Conservation (phyloP, 2,888 invertebrate genomes). For the Chymomyza procnemis region DNA sequence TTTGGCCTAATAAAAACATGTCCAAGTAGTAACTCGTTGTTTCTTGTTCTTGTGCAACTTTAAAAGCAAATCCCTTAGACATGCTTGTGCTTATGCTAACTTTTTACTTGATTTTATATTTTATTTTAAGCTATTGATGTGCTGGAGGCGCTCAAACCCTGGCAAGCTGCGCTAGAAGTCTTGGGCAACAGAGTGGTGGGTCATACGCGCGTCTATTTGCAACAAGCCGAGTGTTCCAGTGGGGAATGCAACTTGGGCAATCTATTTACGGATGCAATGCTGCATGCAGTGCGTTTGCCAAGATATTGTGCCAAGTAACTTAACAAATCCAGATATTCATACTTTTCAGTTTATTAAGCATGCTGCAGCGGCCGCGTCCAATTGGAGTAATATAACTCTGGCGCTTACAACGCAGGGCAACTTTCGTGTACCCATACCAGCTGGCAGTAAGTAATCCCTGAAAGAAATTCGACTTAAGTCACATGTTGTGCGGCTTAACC, state of each 20-base stretch:
- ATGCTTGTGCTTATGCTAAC: not conserved
- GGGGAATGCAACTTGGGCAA: slow-evolving; percentile 87
- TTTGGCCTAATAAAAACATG: not conserved
- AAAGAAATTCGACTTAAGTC: not conserved
- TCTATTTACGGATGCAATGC: slow-evolving; percentile 85
- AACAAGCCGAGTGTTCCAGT: slow-evolving; percentile 80
- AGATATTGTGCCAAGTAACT: not conserved
- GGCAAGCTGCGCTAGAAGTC: slow-evolving; percentile 81
- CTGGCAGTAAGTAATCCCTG: slow-evolving; percentile 80
- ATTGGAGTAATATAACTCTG: slow-evolving; percentile 85
- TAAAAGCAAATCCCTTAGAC: not conserved
- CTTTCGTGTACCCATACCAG: slow-evolving; percentile 83
- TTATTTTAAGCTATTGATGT: slow-evolving; percentile 80
- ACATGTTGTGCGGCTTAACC: not conserved
- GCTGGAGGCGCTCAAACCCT: slow-evolving; percentile 81
- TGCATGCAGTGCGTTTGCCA: slow-evolving; percentile 81
- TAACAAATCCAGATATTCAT: not conserved
- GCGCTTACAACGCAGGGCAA: slow-evolving; percentile 85
- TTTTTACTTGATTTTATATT: not conserved
- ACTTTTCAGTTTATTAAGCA: slow-evolving; percentile 52
- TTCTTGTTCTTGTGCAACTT: not conserved
- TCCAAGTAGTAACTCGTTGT: not conserved
- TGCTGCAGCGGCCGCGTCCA: slow-evolving; percentile 67
- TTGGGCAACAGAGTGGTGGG: slow-evolving; percentile 81
- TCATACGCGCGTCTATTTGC: slow-evolving; percentile 80